A percentile compares a stretch with the other conserved stretches of the same genome.
Conservation (phyloP, 2,113 vertebrate genomes). For the Poeciliopsis turrubarensis region DNA sequence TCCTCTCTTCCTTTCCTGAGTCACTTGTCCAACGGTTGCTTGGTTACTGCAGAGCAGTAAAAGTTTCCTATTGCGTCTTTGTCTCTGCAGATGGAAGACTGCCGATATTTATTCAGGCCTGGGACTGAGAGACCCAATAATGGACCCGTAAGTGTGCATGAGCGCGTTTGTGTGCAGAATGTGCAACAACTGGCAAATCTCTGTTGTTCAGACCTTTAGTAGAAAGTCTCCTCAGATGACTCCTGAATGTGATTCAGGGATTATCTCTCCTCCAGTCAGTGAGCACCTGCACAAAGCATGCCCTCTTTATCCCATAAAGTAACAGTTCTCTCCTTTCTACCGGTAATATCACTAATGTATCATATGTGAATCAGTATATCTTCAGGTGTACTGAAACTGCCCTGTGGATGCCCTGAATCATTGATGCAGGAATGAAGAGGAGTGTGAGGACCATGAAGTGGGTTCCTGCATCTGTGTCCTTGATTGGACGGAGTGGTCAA, state of each 20-base stretch:
- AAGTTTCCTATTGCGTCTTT: conserved; percentile 83
- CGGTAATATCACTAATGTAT: no score
- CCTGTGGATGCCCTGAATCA: conserved; percentile 2
- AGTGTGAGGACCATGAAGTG: conserved; percentile 20
- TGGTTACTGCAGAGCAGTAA: conserved; percentile 75
- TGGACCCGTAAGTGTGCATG: conserved; percentile 61
- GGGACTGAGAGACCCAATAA: conserved; percentile 71
- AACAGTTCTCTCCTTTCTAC: no score
- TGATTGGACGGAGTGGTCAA: conserved; percentile 2
- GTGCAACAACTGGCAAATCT: conserved; percentile 55
- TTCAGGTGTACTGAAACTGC: no score
- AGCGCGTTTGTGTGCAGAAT: conserved; percentile 15
- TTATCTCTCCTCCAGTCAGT: not conserved
- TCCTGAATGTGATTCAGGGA: not conserved
- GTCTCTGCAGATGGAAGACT: conserved; percentile 65
- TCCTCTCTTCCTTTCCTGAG: conserved; percentile 76
- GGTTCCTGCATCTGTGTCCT: conserved; percentile 21
- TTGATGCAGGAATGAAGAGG: conserved; percentile 83
- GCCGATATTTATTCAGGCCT: conserved; percentile 83
- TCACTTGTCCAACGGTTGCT: conserved; percentile 81
- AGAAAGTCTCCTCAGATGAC: not conserved
- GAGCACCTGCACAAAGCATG: no score
- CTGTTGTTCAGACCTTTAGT: conserved; percentile 39
- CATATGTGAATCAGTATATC: no score
- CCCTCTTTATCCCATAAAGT: no score